Base-by-base conservation (phyloP, 2,888 invertebrate genomes). In the Oxyteleia sp. region DNA sequence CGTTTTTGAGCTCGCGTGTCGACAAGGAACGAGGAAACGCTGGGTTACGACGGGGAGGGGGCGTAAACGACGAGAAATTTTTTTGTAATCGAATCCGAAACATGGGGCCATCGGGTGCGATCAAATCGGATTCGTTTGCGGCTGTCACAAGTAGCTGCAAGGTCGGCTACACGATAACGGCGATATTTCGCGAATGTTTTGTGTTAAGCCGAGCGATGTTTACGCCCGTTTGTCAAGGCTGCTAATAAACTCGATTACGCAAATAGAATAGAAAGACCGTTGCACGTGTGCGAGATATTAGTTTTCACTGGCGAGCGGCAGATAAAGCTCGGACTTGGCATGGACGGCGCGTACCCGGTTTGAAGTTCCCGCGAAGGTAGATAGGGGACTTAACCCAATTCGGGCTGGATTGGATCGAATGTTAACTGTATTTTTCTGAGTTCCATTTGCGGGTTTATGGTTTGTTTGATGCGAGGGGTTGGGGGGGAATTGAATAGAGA, bases 221-320 rank as follows among this genome's bases (percentile, higher is more conserved):
- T 59, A 72, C 61, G 71, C 59, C 59, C 49, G 71, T 61, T 51
- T 41, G 71, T 61, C 72, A 74, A 63, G 63, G 63, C 23, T 74
- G 51, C 32, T 64, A 43, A 38, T 55, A 74, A 74, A 64, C 63
- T 43, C 53, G 74, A 64, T 74, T 64, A 64, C 51, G 53, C 41
- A 15, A 35, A 15, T 55, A n/a, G 47, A 69, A 55, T 61, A 23
- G 23, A 47, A 69, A 26, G 26, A 35, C 59, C 26, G 23, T 32
- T 47, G 59, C 71, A 69, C 69, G 57, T 69, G 47, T 49, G 47
- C 59, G 59, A 15, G 38, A 57, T 71, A 71, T 38, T 38, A 49
- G 35, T 69, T 57, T 47, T 32, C 49, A 29, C 38, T 35, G 38
- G 1, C 45, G 32, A 13, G 26, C 26, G 18, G 15, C 7, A 20